Percentiles rank a stretch among this genome's conserved stretches.
Conservation (phyloP, 2,113 vertebrate species). For the Ptilonorhynchus violaceus region DNA sequence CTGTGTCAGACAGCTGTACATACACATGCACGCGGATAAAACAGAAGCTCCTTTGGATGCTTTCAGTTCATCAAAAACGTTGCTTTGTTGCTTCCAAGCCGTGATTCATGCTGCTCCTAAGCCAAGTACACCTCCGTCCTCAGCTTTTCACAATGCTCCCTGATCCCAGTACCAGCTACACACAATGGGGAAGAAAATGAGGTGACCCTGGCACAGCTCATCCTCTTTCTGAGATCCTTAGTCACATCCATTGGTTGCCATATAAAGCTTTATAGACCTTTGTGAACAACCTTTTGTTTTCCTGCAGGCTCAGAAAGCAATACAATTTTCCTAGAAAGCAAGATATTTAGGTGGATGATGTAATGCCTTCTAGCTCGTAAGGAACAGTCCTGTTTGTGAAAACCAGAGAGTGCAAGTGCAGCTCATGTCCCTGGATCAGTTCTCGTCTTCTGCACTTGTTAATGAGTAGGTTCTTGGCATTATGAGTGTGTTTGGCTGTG, state of each 20-base stretch:
- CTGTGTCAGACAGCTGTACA: neutral
- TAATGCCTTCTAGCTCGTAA: neutral
- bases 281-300: neutral
- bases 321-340: neutral
- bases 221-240: neutral
- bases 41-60: neutral
- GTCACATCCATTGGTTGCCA: neutral
- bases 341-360: neutral
- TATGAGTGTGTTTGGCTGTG: neutral
- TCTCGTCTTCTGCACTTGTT: neutral
- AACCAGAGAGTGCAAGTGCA: neutral
- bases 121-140: neutral
- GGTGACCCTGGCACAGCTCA: neutral
- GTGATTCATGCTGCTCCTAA: neutral
- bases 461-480: slow-evolving; percentile 3
- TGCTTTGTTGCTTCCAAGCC: neutral
- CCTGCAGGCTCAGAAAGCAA: neutral
- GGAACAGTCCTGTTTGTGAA: neutral
- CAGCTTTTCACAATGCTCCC: neutral
- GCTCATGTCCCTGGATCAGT: neutral
- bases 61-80: neutral
- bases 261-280: neutral
- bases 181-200: neutral
- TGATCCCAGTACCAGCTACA: neutral
- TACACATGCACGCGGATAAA: rapidly evolving